Percentiles rank a stretch among this genome's conserved stretches.
phyloP scores from a whole-genome alignment of 2,113 vertebrate genomes.

The Erpornis zantholeuca region DNA sequence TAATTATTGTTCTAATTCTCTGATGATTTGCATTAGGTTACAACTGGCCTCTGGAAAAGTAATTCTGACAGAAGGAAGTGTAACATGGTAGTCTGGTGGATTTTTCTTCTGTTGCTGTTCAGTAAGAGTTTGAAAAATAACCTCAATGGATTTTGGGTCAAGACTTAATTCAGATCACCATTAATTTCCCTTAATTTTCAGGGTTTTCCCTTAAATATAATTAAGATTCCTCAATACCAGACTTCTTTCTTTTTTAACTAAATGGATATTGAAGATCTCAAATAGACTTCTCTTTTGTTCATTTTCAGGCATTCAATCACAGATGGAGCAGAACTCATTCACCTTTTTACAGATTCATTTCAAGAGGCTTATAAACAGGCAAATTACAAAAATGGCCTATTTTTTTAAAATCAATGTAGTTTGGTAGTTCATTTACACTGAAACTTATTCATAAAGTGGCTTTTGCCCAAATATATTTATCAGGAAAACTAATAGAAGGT shows the following conservation, averaged over 20 bases:
- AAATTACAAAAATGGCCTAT: constrained; percentile 20
- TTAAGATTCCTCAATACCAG: neutral
- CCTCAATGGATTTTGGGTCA: neutral
- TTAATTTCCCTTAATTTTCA: neutral
- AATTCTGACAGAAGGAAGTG: neutral
- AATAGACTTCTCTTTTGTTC: neutral
- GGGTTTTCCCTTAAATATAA: neutral
- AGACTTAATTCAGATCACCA: neutral
- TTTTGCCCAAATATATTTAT: constrained; percentile 31
- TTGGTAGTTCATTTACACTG: neutral
- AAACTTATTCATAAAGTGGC: neutral
- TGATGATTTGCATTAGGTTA: neutral
- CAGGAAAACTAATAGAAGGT: constrained; percentile 17
- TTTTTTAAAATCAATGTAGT: neutral
- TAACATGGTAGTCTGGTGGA: neutral
- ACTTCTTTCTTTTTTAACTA: neutral
- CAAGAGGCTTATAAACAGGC: neutral
- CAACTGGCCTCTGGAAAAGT: neutral
- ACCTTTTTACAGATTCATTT: constrained; percentile 12
- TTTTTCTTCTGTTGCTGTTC: neutral
- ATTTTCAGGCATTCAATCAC: constrained; percentile 4
- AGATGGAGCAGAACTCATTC: neutral
- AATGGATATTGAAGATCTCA: neutral
- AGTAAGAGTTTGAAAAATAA: neutral
- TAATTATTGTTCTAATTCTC: neutral